Conservation (phyloP, 2,113 vertebrate species). For the Ciconia stormi region DNA sequence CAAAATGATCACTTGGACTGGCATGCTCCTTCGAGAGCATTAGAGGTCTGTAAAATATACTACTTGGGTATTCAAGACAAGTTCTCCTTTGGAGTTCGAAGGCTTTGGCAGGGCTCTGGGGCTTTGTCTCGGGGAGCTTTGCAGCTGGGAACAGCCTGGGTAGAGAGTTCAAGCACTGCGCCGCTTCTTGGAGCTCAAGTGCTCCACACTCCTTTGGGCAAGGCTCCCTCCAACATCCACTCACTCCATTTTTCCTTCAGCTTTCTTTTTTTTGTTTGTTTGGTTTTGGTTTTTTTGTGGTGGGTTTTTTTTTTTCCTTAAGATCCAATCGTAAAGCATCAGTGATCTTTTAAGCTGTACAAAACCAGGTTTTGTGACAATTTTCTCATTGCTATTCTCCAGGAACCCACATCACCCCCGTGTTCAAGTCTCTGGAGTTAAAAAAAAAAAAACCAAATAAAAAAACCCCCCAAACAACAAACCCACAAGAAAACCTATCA, state of each 20-base stretch:
- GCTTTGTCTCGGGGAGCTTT: neutral
- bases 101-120: neutral
- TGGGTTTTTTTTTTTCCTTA: neutral
- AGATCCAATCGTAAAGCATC: neutral
- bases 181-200: neutral
- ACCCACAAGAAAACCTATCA: neutral
- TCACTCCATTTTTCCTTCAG: neutral
- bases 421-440: neutral
- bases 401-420: neutral
- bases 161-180: neutral
- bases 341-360: neutral
- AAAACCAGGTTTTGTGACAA: neutral
- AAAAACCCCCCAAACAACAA: neutral
- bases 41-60: neutral
- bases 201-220: neutral
- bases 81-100: neutral
- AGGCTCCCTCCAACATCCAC: neutral
- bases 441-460: too few species aligned
- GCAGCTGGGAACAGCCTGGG: neutral
- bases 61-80: neutral
- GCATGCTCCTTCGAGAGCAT: rapidly evolving
- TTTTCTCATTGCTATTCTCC: neutral
- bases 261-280: neutral
- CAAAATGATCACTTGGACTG: neutral
- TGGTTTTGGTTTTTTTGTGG: too few species aligned